Evolutionary conservation across 2,888 invertebrate genomes (phyloP).

Genomic region (Alitta virens): DNA sequence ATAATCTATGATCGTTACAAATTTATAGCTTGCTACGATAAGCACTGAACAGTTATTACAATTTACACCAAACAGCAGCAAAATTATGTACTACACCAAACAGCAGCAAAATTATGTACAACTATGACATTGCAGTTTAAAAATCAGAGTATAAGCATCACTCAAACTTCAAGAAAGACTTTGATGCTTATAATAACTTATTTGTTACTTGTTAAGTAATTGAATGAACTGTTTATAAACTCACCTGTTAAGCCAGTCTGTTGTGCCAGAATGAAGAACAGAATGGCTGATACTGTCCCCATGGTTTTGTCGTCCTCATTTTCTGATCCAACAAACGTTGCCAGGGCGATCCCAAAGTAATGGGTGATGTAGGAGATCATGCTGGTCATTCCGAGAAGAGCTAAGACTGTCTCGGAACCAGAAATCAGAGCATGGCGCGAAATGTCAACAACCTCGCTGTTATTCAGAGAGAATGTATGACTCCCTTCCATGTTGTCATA

Average conservation of each 20-base stretch:
- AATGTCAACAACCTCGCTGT: conserved; percentile 43
- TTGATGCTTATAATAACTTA: too few species aligned
- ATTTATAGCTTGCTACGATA: too few species aligned
- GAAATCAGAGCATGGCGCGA: conserved; percentile 74
- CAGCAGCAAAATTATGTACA: too few species aligned
- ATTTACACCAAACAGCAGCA: too few species aligned
- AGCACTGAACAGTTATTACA: too few species aligned
- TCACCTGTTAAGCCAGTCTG: conserved; percentile 80
- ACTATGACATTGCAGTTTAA: too few species aligned
- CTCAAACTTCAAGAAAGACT: too few species aligned
- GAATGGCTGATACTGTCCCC: conserved; percentile 88
- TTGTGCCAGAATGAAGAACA: conserved; percentile 87
- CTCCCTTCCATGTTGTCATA: neutral
- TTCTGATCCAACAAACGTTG: conserved; percentile 80
- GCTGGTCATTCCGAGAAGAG: conserved; percentile 88
- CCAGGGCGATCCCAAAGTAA: conserved; percentile 84
- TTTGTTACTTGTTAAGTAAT: too few species aligned
- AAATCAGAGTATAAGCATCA: too few species aligned
- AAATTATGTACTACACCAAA: too few species aligned
- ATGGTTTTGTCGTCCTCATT: conserved; percentile 89
- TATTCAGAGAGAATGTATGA: neutral
- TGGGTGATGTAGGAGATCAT: conserved; percentile 86
- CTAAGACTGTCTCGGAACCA: conserved; percentile 87
- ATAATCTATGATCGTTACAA: too few species aligned
- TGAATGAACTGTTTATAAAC: too few species aligned